A percentile compares a stretch with the other conserved stretches of the same genome.
Evolutionary conservation across 2,113 vertebrate species (phyloP).

Genomic region (Xerus inauris): DNA sequence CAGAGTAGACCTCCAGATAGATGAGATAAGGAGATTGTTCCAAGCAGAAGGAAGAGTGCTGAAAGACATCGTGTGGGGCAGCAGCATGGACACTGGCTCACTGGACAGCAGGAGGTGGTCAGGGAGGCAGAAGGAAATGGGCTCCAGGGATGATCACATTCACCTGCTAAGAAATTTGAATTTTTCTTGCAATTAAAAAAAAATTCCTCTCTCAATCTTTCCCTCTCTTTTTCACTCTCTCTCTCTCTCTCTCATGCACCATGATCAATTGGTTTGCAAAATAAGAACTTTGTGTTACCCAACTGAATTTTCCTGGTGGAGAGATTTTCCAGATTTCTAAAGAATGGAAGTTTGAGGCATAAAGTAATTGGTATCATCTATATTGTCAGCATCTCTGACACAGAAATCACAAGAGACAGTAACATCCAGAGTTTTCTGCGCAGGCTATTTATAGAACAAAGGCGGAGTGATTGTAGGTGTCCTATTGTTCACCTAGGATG

Average conservation of each 20-base stretch:
- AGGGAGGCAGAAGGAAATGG: accelerated
- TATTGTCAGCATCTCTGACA: background rate
- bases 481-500: slow-evolving; percentile 29
- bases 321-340: slow-evolving; percentile 50
- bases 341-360: background rate
- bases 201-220: too few species aligned
- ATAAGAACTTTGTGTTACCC: background rate
- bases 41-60: background rate
- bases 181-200: slow-evolving; percentile 21
- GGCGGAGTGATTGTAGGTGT: background rate
- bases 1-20: background rate
- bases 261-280: background rate
- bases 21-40: background rate
- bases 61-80: accelerated
- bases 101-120: too few species aligned
- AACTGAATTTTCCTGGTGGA: slow-evolving; percentile 29
- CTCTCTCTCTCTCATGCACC: background rate
- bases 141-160: background rate
- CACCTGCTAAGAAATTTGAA: background rate
- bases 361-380: background rate
- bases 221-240: too few species aligned
- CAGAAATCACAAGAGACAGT: background rate
- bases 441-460: slow-evolving; percentile 63
- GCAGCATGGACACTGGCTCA: background rate
- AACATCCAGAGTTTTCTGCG: slow-evolving; percentile 51